Percentiles rank a stretch among this genome's conserved stretches.
Conservation (phyloP, 2,113 vertebrate genomes). For the Bujurquina vittata region DNA sequence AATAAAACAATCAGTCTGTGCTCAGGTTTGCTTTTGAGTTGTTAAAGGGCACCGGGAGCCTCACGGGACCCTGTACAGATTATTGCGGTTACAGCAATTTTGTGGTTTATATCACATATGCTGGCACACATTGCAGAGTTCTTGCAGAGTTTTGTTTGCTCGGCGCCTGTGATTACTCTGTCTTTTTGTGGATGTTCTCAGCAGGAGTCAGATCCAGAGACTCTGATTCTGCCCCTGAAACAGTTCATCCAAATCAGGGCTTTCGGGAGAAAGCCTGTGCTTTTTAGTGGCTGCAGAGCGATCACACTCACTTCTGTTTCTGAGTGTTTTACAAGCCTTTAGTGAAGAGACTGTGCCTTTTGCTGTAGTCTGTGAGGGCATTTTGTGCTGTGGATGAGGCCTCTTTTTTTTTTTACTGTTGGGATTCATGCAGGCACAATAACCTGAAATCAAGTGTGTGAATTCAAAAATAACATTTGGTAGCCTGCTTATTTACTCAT, state of each 20-base stretch:
- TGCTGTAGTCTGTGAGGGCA: slow-evolving; percentile 37
- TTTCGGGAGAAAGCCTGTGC: slow-evolving; percentile 46
- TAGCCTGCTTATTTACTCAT: not conserved
- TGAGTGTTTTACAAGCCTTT: slow-evolving; percentile 67
- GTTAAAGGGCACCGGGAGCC: not conserved
- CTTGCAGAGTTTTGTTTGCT: not conserved
- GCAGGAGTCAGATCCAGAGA: not conserved
- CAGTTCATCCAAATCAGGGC: slow-evolving; percentile 30
- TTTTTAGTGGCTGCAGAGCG: slow-evolving; percentile 53
- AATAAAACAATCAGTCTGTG: not conserved
- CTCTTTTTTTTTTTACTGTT: slow-evolving; percentile 58
- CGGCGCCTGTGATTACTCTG: not conserved
- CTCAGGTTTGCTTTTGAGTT: not conserved
- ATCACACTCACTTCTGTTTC: slow-evolving; percentile 63
- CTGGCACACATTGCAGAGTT: not conserved
- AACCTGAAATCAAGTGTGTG: not conserved
- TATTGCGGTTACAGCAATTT: not conserved
- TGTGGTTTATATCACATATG: not conserved
- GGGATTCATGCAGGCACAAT: not conserved
- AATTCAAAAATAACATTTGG: not conserved
- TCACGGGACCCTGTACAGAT: not conserved
- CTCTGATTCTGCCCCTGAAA: slow-evolving; percentile 30
- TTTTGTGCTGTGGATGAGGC: slow-evolving; percentile 48
- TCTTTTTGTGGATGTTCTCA: not conserved
- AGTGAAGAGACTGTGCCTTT: slow-evolving; percentile 49